Base-by-base conservation (phyloP, 2,113 vertebrate species). In the Butastur rufipennis region DNA sequence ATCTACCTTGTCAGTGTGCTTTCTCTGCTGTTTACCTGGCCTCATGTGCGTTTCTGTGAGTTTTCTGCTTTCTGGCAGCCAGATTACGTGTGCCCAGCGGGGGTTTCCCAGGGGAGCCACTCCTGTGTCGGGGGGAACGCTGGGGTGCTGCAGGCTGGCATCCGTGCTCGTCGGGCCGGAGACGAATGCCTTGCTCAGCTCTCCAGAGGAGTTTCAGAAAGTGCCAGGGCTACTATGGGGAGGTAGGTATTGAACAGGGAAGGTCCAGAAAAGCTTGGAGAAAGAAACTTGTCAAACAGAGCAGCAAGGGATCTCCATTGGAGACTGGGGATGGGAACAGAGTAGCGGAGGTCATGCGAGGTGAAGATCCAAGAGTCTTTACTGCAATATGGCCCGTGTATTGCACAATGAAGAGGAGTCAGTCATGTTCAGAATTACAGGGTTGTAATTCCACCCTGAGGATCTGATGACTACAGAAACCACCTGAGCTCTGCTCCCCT, bases 401-500 rank as follows among this genome's bases (percentile, higher is more conserved):
- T 47, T 77, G 38, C 29, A 61, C 27, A 92, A 14, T 36, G 23
- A 81, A 81, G 66, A 93, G 59, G 86, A 94, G 38, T 50, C 59
- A 90, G 18, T 45, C 25, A 5, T 8, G 11, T 45, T 61, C 61
- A 90, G 50, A 93, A 62, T 86, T 67, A 73, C 45, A 80, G 61
- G 36, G 25, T 2, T 88, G 32, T 91, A 95, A 94, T 90, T 90
- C 61, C 58, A 50, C 52, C 55, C 79, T 17, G 42, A 93, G 62
- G 71, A 81, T 48, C 53, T 83, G 45, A 75, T 52, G 45, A 77
- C 58, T 80, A 43, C 18, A 91, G 61, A 83, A 96, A 86, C 29
- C 72, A 86, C 67, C 68, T 66, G 50, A 94, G 62, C 81, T 95
- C 75, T 90, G 58, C 52, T 78, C 56, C 80, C 43, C 56, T 81